Evolutionary conservation across 2,113 vertebrate species (phyloP).

Genomic region (Castor canadensis): DNA sequence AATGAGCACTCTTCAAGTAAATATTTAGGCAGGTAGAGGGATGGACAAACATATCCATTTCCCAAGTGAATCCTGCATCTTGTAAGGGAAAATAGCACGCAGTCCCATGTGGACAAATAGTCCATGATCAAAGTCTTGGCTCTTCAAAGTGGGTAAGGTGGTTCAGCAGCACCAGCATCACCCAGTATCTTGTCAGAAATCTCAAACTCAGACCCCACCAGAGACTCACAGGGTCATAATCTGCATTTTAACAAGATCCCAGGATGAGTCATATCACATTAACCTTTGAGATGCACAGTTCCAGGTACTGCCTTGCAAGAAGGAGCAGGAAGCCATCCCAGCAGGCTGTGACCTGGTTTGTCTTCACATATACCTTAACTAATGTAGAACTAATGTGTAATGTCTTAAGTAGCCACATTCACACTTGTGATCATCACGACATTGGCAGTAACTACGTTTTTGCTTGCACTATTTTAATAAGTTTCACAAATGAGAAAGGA

Average conservation of each 20-base stretch:
- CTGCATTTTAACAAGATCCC: neutral
- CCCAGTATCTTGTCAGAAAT: neutral
- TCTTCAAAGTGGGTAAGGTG: neutral
- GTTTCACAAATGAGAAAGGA: constrained; percentile 12
- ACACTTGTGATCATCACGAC: neutral
- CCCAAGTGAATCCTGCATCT: neutral
- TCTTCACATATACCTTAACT: neutral
- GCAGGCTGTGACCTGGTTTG: neutral
- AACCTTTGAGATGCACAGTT: constrained; percentile 50
- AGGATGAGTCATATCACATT: neutral
- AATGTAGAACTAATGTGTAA: neutral
- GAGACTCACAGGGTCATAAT: constrained; percentile 14
- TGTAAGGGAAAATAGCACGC: neutral
- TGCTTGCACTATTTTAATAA: constrained; percentile 23
- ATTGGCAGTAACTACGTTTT: neutral
- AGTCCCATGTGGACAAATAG: neutral
- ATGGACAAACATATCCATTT: neutral
- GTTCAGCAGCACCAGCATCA: neutral
- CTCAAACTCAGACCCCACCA: neutral
- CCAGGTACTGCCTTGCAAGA: neutral
- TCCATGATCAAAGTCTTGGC: neutral
- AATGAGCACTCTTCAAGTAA: neutral
- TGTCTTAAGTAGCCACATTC: neutral
- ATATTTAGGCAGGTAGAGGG: neutral
- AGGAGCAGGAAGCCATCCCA: neutral